Conservation (phyloP, 1,140 invertebrate species). For the Euschistus heros region DNA sequence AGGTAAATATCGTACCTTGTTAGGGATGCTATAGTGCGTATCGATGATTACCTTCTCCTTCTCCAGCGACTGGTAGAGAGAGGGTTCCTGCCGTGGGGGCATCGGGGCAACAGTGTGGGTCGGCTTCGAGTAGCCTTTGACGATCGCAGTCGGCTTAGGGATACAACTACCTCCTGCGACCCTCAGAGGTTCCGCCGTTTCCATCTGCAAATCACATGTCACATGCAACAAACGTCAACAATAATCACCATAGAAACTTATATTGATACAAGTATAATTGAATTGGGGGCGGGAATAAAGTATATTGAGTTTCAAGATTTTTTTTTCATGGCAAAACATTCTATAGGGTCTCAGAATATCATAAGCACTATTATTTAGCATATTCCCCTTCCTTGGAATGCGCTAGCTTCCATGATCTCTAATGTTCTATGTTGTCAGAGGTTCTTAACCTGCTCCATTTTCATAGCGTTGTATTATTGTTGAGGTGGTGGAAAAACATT, state of each 20-base stretch:
- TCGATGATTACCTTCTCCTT: background rate
- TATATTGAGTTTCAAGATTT: background rate
- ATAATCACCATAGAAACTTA: background rate
- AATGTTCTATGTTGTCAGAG: too few relatives aligned
- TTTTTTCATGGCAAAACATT: background rate
- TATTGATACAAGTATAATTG: background rate
- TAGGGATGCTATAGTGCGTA: background rate
- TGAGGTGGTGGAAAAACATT: too few relatives aligned
- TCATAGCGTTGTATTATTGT: too few relatives aligned
- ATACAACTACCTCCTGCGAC: constrained; percentile 51
- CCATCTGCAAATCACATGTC: background rate
- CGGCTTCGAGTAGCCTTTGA: constrained; percentile 72
- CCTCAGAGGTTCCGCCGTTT: constrained; percentile 20
- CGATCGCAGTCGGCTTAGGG: constrained; percentile 79
- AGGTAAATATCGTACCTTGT: background rate
- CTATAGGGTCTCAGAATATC: too few relatives aligned
- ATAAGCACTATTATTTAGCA: too few relatives aligned
- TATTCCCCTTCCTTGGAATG: too few relatives aligned
- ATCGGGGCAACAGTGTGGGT: constrained; percentile 31
- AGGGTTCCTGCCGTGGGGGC: constrained; percentile 24
- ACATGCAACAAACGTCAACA: background rate
- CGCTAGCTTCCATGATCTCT: too few relatives aligned
- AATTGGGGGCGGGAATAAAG: background rate
- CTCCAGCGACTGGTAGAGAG: constrained; percentile 4
- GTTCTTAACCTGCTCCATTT: too few relatives aligned